These are phyloP conservation scores for Coilia nasus DNA, from an alignment of 2,797 vertebrate genomes.

Conservation along the genomic window DNA sequence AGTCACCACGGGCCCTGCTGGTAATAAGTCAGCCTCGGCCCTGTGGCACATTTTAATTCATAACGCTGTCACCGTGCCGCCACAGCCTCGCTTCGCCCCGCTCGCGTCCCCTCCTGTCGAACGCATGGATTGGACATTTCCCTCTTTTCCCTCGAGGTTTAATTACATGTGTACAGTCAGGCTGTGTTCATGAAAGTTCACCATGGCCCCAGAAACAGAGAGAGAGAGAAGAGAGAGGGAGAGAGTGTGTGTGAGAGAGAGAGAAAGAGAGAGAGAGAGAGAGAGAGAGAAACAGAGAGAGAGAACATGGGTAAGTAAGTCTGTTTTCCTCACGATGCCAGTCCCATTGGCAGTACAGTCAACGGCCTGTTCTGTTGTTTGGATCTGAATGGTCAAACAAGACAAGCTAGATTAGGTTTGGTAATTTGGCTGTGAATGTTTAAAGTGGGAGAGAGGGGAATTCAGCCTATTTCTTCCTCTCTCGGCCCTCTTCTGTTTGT, in stretches of 20 bases:
- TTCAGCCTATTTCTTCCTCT: not conserved
- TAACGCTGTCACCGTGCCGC: slow-evolving; percentile 23
- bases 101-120: not conserved
- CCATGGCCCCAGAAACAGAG: not conserved
- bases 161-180: slow-evolving; percentile 15
- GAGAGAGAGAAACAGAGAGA: not conserved
- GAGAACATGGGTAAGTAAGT: not conserved
- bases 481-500: not conserved
- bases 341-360: not conserved
- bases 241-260: not conserved
- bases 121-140: not conserved
- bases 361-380: slow-evolving; percentile 6
- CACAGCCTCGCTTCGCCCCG: not conserved
- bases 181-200: not conserved
- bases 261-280: too few relatives aligned
- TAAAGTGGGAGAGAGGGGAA: not conserved
- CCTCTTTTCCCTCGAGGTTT: slow-evolving; percentile 18
- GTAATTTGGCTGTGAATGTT: not conserved
- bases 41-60: slow-evolving; percentile 45
- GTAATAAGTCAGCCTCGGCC: slow-evolving; percentile 8
- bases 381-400: slow-evolving; percentile 15
- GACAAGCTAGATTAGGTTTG: slow-evolving; percentile 17
- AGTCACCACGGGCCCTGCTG: not conserved
- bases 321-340: not conserved
- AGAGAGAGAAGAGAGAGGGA: slow-evolving; percentile 4